These are phyloP conservation scores for Acanthopleura granulata DNA, from an alignment of 2,888 invertebrate species.

Conservation along the genomic window DNA sequence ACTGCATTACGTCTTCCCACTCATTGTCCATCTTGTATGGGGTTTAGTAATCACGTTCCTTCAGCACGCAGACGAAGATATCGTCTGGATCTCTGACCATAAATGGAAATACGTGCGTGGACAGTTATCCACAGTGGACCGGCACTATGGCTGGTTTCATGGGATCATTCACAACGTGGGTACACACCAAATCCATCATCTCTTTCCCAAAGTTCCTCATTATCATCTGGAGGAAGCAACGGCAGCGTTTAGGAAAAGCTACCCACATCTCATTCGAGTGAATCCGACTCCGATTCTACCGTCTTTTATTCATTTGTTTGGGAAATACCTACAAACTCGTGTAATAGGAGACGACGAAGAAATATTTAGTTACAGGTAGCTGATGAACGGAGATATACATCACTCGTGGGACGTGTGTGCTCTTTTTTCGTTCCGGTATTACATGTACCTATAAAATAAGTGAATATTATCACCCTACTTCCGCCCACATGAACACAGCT, in stretches of 20 bases:
- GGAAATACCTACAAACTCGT: slow-evolving; percentile 44
- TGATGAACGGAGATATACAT: too few relatives aligned
- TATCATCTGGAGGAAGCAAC: slow-evolving; percentile 65
- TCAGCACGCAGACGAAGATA: slow-evolving; percentile 61
- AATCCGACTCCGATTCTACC: slow-evolving; percentile 56
- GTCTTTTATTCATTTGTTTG: slow-evolving; percentile 57
- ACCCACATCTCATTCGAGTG: slow-evolving; percentile 51
- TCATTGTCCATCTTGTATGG: slow-evolving; percentile 60
- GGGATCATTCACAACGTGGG: slow-evolving; percentile 62
- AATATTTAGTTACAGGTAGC: slow-evolving; percentile 40
- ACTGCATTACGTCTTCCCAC: slow-evolving; percentile 55
- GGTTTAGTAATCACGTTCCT: slow-evolving; percentile 63
- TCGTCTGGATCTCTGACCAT: slow-evolving; percentile 61
- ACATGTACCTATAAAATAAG: too few relatives aligned
- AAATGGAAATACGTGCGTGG: slow-evolving; percentile 63
- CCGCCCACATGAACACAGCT: too few relatives aligned
- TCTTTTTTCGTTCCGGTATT: too few relatives aligned
- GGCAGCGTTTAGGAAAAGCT: slow-evolving; percentile 51
- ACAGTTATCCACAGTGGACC: slow-evolving; percentile 63
- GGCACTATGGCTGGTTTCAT: slow-evolving; percentile 63
- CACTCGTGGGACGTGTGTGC: too few relatives aligned
- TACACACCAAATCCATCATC: slow-evolving; percentile 65
- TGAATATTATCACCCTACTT: too few relatives aligned
- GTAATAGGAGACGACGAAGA: slow-evolving; percentile 36
- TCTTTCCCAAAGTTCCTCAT: slow-evolving; percentile 63